These are phyloP conservation scores for Leucoptera coffeella DNA, from an alignment of 2,888 invertebrate genomes.

Conservation along the genomic window DNA sequence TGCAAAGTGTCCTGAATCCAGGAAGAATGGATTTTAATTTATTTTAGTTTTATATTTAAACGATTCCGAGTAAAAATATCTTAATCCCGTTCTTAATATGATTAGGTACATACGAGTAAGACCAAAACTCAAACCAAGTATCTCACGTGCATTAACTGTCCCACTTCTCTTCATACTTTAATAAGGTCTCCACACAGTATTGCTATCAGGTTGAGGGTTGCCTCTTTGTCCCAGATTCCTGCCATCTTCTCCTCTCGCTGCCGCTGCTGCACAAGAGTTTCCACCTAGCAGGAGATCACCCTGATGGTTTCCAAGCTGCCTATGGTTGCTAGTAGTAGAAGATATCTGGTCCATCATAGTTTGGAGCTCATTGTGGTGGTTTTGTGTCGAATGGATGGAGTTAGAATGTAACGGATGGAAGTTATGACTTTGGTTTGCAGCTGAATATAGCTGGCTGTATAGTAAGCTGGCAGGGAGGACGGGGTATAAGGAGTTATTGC, in stretches of 20 bases:
- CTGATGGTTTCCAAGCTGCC: constrained; percentile 34
- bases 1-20: no score
- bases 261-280: constrained; percentile 52
- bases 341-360: constrained; percentile 72
- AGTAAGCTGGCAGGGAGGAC: constrained; percentile 76
- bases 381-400: constrained; percentile 57
- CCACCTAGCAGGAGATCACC: constrained; percentile 31
- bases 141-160: no score
- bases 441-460: constrained; percentile 78
- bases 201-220: constrained; percentile 57
- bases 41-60: no score
- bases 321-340: constrained; percentile 56
- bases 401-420: constrained; percentile 64
- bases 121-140: constrained; percentile 1
- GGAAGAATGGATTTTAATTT: no score
- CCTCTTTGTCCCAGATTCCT: constrained; percentile 51
- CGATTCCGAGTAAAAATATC: no score
- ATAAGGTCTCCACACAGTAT: constrained; percentile 75
- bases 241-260: constrained; percentile 51
- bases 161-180: constrained; percentile 20
- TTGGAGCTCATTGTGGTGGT: constrained; percentile 64
- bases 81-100: constrained; percentile 18
- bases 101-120: constrained; percentile 4
- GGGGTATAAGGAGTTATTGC: constrained; percentile 68
- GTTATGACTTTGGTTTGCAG: constrained; percentile 63